Conservation (phyloP, 2,113 vertebrate genomes). For the Dromaius novaehollandiae region DNA sequence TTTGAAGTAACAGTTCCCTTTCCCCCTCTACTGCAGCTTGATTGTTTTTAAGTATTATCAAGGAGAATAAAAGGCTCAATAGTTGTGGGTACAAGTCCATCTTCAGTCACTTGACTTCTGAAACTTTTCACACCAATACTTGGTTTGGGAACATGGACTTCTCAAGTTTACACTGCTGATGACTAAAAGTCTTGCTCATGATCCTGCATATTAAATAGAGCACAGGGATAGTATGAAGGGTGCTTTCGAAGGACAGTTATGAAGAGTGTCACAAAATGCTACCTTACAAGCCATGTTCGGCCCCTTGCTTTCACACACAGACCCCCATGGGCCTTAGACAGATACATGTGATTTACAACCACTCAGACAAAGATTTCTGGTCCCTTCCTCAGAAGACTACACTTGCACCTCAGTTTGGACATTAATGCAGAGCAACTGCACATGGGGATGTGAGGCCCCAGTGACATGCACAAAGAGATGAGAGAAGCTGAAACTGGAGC, state of each 20-base stretch:
- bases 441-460: accelerated
- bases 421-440: neutral
- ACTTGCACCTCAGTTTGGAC: neutral
- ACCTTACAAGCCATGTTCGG: neutral
- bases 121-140: neutral
- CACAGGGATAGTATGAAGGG: neutral
- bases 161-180: neutral
- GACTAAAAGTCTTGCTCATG: neutral
- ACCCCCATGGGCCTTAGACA: neutral
- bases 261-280: neutral
- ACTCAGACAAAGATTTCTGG: neutral
- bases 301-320: neutral
- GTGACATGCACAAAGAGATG: neutral
- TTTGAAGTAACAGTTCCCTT: neutral
- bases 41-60: constrained; percentile 16
- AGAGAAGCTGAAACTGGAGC: neutral
- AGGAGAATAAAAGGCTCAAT: neutral
- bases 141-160: neutral
- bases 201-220: neutral
- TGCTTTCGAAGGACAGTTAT: neutral
- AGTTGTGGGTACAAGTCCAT: neutral
- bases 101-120: neutral
- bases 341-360: neutral
- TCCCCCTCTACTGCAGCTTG: neutral
- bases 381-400: neutral